phyloP scores from a whole-genome alignment of 2,797 vertebrate species.

The Scolopax rusticola region DNA sequence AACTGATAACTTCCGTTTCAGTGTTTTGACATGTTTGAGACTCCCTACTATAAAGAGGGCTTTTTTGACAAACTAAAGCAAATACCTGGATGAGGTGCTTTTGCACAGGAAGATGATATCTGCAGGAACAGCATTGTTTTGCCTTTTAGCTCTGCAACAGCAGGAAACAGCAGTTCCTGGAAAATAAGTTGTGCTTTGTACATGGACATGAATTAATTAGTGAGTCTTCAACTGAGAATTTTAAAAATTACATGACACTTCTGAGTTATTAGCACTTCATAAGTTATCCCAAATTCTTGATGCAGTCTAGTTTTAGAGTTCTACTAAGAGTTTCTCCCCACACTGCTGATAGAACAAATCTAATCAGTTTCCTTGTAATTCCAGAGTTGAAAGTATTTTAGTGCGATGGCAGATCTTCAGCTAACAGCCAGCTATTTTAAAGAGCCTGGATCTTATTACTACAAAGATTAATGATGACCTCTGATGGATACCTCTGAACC shows the following conservation, averaged over 20 bases:
- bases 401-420: conserved; percentile 43
- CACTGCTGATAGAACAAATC: not conserved
- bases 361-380: conserved; percentile 46
- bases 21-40: not conserved
- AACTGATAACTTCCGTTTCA: not conserved
- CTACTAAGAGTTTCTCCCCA: not conserved
- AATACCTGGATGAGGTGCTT: not conserved
- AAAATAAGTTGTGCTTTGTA: not conserved
- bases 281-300: conserved; percentile 14
- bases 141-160: not conserved
- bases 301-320: not conserved
- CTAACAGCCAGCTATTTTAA: conserved; percentile 50
- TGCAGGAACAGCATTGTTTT: not conserved
- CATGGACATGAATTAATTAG: not conserved
- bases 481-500: conserved; percentile 48
- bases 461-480: conserved; percentile 59
- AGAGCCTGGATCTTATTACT: conserved; percentile 64
- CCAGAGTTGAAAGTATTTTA: conserved; percentile 37
- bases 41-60: not conserved
- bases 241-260: not conserved
- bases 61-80: not conserved
- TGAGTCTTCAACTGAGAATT: not conserved
- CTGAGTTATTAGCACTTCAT: conserved; percentile 2
- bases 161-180: not conserved
- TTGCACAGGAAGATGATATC: not conserved